Evolutionary conservation across 1,140 invertebrate genomes (phyloP).

Genomic region (Belonocnema kinseyi): DNA sequence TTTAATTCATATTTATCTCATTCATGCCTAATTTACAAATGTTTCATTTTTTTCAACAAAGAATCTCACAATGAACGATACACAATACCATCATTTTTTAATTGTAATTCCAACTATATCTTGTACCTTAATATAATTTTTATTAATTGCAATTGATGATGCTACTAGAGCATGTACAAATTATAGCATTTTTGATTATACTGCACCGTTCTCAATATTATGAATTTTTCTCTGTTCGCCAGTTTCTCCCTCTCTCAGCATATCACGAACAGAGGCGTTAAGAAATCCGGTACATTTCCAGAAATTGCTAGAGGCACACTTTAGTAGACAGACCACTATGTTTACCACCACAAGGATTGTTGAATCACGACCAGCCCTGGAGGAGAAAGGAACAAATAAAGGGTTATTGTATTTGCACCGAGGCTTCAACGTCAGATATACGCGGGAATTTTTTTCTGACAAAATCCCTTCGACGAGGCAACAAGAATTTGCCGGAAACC

Average conservation of each 20-base stretch:
- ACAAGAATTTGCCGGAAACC: neutral
- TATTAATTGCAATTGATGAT: no score
- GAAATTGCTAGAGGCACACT: constrained; percentile 62
- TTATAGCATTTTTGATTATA: no score
- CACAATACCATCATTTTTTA: no score
- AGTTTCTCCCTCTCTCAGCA: neutral
- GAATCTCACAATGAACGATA: no score
- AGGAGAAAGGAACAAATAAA: constrained; percentile 73
- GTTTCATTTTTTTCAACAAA: no score
- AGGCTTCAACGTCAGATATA: constrained; percentile 50
- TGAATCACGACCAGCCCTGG: constrained; percentile 70
- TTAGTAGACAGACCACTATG: constrained; percentile 52
- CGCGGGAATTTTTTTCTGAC: constrained; percentile 41
- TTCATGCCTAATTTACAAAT: no score
- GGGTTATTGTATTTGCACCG: constrained; percentile 75
- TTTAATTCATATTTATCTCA: no score
- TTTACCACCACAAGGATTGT: constrained; percentile 72
- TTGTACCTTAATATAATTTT: no score
- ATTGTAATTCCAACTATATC: no score
- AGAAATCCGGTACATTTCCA: constrained; percentile 42
- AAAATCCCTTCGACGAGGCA: constrained; percentile 1
- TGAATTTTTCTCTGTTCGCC: neutral
- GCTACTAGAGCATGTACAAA: no score
- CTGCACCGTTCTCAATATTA: no score
- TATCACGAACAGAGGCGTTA: constrained; percentile 2